Evolutionary conservation across 2,888 invertebrate species (phyloP).

Genomic region (Lagria hirta): DNA sequence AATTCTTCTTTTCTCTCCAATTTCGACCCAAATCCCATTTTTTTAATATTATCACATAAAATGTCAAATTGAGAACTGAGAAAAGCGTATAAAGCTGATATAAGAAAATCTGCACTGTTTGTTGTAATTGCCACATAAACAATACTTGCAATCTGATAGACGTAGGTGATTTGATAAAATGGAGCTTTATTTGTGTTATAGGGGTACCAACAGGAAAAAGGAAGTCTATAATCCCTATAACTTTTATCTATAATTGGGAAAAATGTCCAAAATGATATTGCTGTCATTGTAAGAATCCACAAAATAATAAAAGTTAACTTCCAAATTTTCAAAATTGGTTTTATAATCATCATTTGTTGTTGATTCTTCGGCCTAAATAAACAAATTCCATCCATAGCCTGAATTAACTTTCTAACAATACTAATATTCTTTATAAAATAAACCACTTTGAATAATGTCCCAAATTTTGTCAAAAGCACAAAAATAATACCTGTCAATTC

Average conservation of each 20-base stretch:
- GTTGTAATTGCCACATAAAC: not conserved
- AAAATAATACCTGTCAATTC: constrained; percentile 5
- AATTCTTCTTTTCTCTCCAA: too few species aligned
- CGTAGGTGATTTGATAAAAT: constrained; percentile 5
- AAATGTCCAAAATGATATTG: constrained; percentile 8
- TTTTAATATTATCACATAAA: constrained; percentile 3
- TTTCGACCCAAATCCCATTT: too few species aligned
- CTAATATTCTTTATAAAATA: constrained; percentile 3
- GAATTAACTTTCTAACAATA: constrained; percentile 5
- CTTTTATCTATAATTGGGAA: constrained; percentile 6
- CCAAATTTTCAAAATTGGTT: constrained; percentile 2
- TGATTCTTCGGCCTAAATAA: constrained; percentile 11
- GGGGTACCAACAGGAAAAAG: constrained; percentile 13
- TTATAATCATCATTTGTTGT: constrained; percentile 1
- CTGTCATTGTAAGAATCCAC: too few species aligned
- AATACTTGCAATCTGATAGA: constrained; percentile 13
- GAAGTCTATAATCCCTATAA: constrained; percentile 2
- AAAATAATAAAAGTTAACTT: constrained; percentile 1
- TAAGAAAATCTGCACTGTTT: not conserved
- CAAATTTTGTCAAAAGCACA: constrained; percentile 4
- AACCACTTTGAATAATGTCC: constrained; percentile 5
- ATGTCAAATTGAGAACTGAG: constrained; percentile 5
- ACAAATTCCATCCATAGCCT: constrained; percentile 4
- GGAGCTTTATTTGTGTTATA: constrained; percentile 3
- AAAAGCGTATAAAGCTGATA: constrained; percentile 1